These are phyloP conservation scores for Hololepta plana DNA, from an alignment of 2,888 invertebrate species.

Conservation along the genomic window DNA sequence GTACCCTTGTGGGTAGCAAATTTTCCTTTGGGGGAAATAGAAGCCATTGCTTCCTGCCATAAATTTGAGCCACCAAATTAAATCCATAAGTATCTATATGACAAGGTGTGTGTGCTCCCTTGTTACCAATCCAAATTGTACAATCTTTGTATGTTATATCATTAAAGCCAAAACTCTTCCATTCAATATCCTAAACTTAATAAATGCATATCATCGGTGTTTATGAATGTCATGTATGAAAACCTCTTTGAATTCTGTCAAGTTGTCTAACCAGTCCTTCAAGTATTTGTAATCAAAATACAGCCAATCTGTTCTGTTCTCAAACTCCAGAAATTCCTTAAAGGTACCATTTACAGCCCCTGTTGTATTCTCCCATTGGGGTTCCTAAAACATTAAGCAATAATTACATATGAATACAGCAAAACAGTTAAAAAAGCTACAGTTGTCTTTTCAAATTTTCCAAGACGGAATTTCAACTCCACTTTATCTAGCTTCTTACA, in stretches of 20 bases:
- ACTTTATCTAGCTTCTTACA: constrained; percentile 33
- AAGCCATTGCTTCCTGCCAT: constrained; percentile 87
- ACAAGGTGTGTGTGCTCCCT: constrained; percentile 80
- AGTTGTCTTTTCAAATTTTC: constrained; percentile 22
- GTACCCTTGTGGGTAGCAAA: constrained; percentile 66
- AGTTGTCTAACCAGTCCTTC: constrained; percentile 42
- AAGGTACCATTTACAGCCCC: constrained; percentile 38
- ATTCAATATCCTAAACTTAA: constrained; percentile 32
- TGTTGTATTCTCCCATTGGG: constrained; percentile 68
- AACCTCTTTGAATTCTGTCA: constrained; percentile 37
- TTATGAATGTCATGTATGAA: constrained; percentile 5
- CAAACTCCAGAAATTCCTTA: constrained; percentile 36
- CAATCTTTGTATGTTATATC: constrained; percentile 46
- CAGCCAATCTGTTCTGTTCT: constrained; percentile 40
- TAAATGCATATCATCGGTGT: constrained; percentile 15
- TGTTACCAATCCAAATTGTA: constrained; percentile 77
- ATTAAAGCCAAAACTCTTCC: constrained; percentile 54
- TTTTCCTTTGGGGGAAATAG: constrained; percentile 66
- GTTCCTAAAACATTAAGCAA: constrained; percentile 26
- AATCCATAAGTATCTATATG: constrained; percentile 90
- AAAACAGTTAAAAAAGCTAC: constrained; percentile 14
- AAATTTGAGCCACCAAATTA: constrained; percentile 78
- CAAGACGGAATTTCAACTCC: constrained; percentile 37
- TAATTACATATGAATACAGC: constrained; percentile 2
- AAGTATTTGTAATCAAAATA: constrained; percentile 79